Percentiles rank a stretch among this genome's conserved stretches.
Conservation (phyloP, 2,797 vertebrate genomes). For the Pseudotriccus pelzelni region DNA sequence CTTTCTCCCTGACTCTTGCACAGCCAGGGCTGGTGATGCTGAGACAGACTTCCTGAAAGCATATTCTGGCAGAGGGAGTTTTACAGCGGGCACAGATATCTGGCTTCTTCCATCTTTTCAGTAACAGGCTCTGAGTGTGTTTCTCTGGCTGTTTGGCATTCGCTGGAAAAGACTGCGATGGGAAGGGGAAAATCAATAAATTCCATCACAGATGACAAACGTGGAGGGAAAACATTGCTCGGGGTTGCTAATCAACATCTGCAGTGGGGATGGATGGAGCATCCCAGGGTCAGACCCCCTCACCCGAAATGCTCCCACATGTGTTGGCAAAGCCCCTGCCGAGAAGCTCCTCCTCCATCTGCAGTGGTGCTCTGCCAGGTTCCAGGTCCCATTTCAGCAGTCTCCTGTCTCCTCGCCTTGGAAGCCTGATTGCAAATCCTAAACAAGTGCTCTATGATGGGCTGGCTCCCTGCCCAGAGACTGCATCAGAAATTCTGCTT, state of each 20-base stretch:
- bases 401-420: background rate
- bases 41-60: conserved; percentile 1
- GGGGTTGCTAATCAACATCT: conserved; percentile 39
- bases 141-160: conserved; percentile 30
- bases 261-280: background rate
- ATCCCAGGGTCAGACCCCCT: background rate
- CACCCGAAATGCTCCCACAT: background rate
- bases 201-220: conserved; percentile 56
- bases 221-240: conserved; percentile 14
- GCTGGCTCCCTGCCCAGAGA: conserved; percentile 51
- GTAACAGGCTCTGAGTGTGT: background rate
- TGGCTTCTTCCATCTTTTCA: conserved; percentile 36
- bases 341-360: conserved; percentile 29
- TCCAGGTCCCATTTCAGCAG: conserved; percentile 10
- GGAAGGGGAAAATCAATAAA: conserved; percentile 45
- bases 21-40: background rate
- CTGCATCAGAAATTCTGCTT: conserved; percentile 48
- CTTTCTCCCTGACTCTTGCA: background rate
- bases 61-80: conserved; percentile 33
- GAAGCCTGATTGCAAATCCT: conserved; percentile 33
- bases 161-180: background rate
- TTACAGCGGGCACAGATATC: conserved; percentile 23
- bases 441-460: background rate
- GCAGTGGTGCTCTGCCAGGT: conserved; percentile 57
- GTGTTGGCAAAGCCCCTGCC: background rate